These are phyloP conservation scores for Chiroxiphia lanceolata DNA, from an alignment of 2,797 vertebrate species.

Conservation along the genomic window DNA sequence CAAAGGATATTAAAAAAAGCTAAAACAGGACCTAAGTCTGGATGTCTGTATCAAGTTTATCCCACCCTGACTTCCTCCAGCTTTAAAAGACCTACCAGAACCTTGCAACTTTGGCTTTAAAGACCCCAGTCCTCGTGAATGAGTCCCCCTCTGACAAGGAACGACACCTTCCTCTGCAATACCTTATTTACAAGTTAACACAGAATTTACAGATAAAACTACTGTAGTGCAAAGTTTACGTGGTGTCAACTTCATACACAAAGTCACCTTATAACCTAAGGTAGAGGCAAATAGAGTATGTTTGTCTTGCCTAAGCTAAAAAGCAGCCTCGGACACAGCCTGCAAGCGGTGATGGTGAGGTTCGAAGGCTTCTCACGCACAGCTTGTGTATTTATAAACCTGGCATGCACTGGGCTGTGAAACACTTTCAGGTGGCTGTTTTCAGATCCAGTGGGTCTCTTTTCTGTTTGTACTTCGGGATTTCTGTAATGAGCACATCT, in stretches of 20 bases:
- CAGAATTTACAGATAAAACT: not conserved
- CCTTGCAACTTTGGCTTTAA: not conserved
- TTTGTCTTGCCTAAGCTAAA: not conserved
- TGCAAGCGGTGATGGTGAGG: not conserved
- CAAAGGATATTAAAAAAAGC: not conserved
- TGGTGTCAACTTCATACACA: not conserved
- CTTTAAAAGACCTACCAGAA: not conserved
- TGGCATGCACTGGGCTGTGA: not conserved
- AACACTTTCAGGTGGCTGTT: not conserved
- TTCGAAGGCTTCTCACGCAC: not conserved
- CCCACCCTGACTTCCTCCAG: not conserved
- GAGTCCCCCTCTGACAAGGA: not conserved
- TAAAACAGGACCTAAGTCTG: not conserved
- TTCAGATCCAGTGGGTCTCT: not conserved
- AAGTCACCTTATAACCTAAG: not conserved
- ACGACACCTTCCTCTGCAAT: not conserved
- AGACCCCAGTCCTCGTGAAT: not conserved
- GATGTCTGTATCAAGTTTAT: not conserved
- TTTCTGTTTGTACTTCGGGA: not conserved
- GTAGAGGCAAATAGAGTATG: not conserved
- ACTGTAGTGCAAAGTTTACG: not conserved
- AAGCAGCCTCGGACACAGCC: not conserved
- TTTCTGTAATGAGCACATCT: not conserved
- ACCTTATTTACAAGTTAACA: not conserved
- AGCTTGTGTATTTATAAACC: not conserved